Evolutionary conservation across 2,797 vertebrate species (phyloP), one percentile per base, ranked within the genome.

Genomic region (Phalanger gymnotis): DNA sequence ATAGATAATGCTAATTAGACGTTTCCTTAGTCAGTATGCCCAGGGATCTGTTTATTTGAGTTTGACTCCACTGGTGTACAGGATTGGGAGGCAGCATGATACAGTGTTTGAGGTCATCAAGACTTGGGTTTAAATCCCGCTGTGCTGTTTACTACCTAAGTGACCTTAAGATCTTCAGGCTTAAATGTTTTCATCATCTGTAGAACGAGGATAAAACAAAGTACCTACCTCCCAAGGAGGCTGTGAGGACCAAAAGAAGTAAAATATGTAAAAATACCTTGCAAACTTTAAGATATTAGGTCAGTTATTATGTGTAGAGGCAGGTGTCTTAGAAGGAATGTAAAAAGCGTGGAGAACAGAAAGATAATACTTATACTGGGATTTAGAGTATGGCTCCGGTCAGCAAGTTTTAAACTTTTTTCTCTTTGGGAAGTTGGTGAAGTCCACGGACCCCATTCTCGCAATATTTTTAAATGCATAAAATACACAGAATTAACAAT

Each of bases 101-200:
- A 0, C 6, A 34, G 1, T 22, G 19, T 91, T n/a, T 2, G 28
- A 89, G 93, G 55, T 47, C 66, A 54, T 2, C 19, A 40, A 40
- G 89, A 40, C 57, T 7, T 30, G 66, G 66, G 7, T 51, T 90
- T 92, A 13, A 54, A 53, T 25, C 54, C 30, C 1, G 53, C 52
- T 40, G n/a, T 54, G 90, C 91, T 22, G 53, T n/a, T 47, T 92
- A 95, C 54, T 89, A 95, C 55, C 90, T 6, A 57, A 61, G 31
- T 16, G 47, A 30, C 40, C 19, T 54, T 54, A 92, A 93, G 91
- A 53, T 94, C 90, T 61, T 90, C 16, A 54, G 34, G 54, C 31
- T 34, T 28, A 0, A 13, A n/a, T 28, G 40, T 81, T 81, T 87
- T 92, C 53, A 47, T 57, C 28, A 54, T 27, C 25, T 0, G 7